Base-by-base conservation (phyloP, 2,113 vertebrate species). In the Paramisgurnus dabryanus region DNA sequence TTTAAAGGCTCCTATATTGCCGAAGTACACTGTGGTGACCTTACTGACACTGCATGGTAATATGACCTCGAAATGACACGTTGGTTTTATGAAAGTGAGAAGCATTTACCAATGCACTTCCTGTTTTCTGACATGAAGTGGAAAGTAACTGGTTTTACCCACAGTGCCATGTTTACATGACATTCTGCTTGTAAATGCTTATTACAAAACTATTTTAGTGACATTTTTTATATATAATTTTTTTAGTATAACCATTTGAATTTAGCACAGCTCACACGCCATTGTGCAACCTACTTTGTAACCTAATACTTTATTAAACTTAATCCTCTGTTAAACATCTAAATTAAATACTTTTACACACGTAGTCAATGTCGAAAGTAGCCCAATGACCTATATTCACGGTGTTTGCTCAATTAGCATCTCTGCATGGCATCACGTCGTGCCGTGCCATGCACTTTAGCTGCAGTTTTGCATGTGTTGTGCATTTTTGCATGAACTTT, bases 21-120 rank as follows among this genome's bases (percentile, higher is more conserved):
- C 22, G 27, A 57, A 72, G 39, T 10, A 39, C 15, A 58, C 69
- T 41, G 2, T 2, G 18, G 27, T 74, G 55, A 60, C 71, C 53
- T 74, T 18, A 45, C 40, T 5, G 40, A 69, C 45, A 47, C 22
- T 41, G 27, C 12, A 43, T 64, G 47, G 47, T 63, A 77, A 60
- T 50, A 27, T 60, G 71, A 84, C 64, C 79, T 81, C 49, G 13
- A 43, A 57, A 3, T 84, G 69, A 84, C 80, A 57, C 65, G 58
- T 47, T 41, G 72, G 64, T 76, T 65, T 49, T 50, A 45, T 34
- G 72, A 60, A 63, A 78, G 69, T 55, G 66, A 22, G 47, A 49
- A 61, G 75, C 63, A 40, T 76, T 68, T 68, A 47, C 83, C 65
- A 39, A 45, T 17, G 15, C 47, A 45, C 83, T 70, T 81, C 80